Base-by-base conservation (phyloP, 2,113 vertebrate species). In the Phylloscopus trochilus region DNA sequence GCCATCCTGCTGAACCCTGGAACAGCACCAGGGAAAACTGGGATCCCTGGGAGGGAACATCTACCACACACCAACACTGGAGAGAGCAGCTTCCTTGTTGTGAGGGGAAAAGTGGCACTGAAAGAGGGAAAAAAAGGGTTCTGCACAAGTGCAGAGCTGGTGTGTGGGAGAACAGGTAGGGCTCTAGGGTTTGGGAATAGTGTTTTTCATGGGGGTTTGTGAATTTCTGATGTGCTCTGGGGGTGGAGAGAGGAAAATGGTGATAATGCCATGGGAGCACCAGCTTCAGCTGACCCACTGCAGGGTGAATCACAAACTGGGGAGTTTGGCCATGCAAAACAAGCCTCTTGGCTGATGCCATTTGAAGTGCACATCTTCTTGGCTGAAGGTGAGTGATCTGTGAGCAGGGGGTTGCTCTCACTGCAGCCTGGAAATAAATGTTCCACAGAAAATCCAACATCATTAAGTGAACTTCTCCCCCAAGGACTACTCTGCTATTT, bases 21-120 rank as follows among this genome's bases (percentile, higher is more conserved):
- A 64, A 68, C 62, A 69, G 19, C 53, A 27, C 18, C 0, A 2
- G 24, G 58, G 55, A 68, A 76, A 93, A 47, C 0, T 0, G 3
- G 24, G 17, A 44, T 66, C 33, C 35, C 43, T 74, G 75, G n/a
- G 70, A 70, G 0, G 2, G 53, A 51, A 62, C 35, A 33, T 58
- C 78, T 16, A 15, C 44, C 10, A 18, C n/a, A 37, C 24, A 51
- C 47, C 53, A 33, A 3, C 2, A 13, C 58, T 89, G 83, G 18
- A 49, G 73, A 53, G 58, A 73, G 12, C 28, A 60, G 9, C 24
- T 30, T 30, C 7, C 9, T 6, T 24, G 9, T 46, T 70, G 53
- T 15, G 26, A 73, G 19, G 33, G 43, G 13, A 69, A 31, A 66
- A 80, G 52, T 39, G 43, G 21, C 67, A 12, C 26, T 56, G 37